Conservation (phyloP, 2,113 vertebrate genomes). For the Dissostichus mawsoni region DNA sequence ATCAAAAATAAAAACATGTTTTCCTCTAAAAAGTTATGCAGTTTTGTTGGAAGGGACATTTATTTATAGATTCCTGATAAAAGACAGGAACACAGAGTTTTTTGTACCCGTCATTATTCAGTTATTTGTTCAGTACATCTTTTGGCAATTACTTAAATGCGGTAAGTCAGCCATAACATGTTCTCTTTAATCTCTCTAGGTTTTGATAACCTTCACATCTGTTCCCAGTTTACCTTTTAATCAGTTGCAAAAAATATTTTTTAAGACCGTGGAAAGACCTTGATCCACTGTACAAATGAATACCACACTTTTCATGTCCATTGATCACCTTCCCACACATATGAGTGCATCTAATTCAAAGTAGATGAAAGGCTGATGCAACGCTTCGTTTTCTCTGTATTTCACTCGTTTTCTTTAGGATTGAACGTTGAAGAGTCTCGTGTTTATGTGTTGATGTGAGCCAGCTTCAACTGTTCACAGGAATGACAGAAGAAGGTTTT, state of each 20-base stretch:
- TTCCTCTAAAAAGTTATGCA: too few relatives aligned
- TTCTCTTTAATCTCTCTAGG: background rate
- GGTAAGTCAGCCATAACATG: background rate
- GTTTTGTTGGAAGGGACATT: too few relatives aligned
- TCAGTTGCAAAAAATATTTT: too few relatives aligned
- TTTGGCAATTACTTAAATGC: background rate
- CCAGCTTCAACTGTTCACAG: constrained; percentile 25
- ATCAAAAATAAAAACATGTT: too few relatives aligned
- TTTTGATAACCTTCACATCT: constrained; percentile 13
- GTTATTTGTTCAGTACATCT: background rate
- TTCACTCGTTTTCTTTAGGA: background rate
- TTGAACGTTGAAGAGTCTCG: constrained; percentile 8
- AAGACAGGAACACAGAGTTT: too few relatives aligned
- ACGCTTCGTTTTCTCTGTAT: background rate
- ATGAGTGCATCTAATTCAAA: background rate
- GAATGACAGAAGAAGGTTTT: constrained; percentile 24
- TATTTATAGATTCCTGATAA: too few relatives aligned
- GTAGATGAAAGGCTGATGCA: constrained; percentile 9
- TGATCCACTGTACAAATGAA: background rate
- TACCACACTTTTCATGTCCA: constrained; percentile 3
- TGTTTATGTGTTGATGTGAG: constrained; percentile 7
- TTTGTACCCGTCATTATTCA: background rate
- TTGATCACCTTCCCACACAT: constrained; percentile 15
- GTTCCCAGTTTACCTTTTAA: background rate
- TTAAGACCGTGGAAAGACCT: too few relatives aligned